phyloP scores from a whole-genome alignment of 2,888 invertebrate genomes.

The Deilephila porcellus region DNA sequence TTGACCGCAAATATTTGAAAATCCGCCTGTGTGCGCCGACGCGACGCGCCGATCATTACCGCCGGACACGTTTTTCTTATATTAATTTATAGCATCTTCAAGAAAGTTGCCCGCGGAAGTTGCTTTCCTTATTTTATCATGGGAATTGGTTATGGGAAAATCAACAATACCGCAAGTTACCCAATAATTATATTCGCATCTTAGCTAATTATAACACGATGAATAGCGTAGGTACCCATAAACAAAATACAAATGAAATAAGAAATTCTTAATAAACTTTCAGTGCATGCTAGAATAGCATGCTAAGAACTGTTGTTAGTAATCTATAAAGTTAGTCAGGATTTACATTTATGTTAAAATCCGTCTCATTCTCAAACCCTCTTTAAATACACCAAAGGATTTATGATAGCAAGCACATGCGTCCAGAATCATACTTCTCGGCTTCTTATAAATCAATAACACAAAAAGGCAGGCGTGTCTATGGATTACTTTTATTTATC shows the following conservation, averaged over 20 bases:
- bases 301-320: too few species aligned
- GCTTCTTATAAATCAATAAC: neutral
- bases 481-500: conserved; percentile 28
- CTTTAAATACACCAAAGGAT: neutral
- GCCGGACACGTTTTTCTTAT: neutral
- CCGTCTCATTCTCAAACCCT: neutral
- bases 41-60: conserved; percentile 30
- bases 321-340: too few species aligned
- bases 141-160: neutral
- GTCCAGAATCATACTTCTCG: neutral
- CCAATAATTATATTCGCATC: too few species aligned
- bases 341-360: too few species aligned
- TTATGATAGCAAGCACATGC: conserved; percentile 6
- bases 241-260: too few species aligned
- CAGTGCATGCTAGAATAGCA: too few species aligned
- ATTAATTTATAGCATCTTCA: conserved; percentile 16
- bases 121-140: conserved; percentile 11
- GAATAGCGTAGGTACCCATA: too few species aligned
- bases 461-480: conserved; percentile 1
- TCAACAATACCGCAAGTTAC: neutral
- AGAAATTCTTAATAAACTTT: too few species aligned
- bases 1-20: too few species aligned
- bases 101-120: neutral
- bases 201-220: too few species aligned
- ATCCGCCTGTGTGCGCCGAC: too few species aligned